A percentile compares a stretch with the other conserved stretches of the same genome.
phyloP scores from a whole-genome alignment of 2,113 vertebrate genomes.

The Neopipo cinnamomea region DNA sequence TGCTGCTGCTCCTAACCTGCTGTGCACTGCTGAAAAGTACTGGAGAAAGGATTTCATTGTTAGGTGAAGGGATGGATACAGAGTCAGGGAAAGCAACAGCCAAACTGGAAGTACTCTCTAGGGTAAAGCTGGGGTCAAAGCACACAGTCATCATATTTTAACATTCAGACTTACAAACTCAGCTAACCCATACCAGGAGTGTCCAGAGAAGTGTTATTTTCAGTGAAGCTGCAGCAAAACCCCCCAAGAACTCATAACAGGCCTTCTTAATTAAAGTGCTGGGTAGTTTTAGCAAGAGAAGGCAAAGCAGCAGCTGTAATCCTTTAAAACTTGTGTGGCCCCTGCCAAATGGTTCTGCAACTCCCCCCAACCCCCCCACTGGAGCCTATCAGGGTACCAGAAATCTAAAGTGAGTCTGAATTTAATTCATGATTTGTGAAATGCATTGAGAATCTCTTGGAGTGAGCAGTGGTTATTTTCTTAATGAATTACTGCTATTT shows the following conservation, averaged over 20 bases:
- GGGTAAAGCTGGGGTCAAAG: neutral
- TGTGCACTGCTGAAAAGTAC: conserved; percentile 18
- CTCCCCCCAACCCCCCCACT: neutral
- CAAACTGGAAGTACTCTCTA: neutral
- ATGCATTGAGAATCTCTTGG: neutral
- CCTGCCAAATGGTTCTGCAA: neutral
- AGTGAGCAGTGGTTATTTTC: neutral
- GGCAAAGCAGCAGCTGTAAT: neutral
- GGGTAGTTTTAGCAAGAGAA: neutral
- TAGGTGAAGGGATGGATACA: neutral
- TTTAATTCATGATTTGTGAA: neutral
- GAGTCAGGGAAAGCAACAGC: neutral
- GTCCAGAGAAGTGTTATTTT: neutral
- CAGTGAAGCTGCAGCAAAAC: neutral
- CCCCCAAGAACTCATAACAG: neutral
- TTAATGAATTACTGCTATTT: neutral
- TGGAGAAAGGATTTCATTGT: conserved; percentile 13
- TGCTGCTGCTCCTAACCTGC: conserved; percentile 9
- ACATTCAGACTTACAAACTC: neutral
- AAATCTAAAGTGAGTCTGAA: neutral
- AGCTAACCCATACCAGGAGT: neutral
- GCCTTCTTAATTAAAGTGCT: neutral
- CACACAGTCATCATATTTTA: neutral
- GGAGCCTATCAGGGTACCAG: neutral
- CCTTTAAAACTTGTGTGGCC: neutral